phyloP scores from a whole-genome alignment of 2,888 invertebrate species.

The Pterostichus madidus region DNA sequence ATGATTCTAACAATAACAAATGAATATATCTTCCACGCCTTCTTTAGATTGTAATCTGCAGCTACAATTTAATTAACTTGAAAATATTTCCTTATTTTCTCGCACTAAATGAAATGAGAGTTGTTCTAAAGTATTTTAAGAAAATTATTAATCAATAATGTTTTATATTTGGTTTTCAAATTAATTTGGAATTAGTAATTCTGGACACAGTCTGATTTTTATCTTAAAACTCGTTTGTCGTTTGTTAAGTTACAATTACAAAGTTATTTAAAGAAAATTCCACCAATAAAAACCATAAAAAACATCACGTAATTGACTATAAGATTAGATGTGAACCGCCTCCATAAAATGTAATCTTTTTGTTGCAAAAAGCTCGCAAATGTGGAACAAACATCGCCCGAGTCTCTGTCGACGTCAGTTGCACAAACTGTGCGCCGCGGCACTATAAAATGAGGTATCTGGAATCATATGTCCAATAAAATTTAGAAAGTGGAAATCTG shows the following conservation, averaged over 20 bases:
- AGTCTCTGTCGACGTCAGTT: slow-evolving; percentile 19
- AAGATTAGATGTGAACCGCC: slow-evolving; percentile 56
- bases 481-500: slow-evolving; percentile 64
- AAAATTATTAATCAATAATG: no score
- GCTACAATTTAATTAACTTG: slow-evolving; percentile 35
- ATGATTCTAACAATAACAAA: slow-evolving; percentile 33
- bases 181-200: slow-evolving; percentile 46
- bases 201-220: slow-evolving; percentile 29
- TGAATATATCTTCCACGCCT: slow-evolving; percentile 29
- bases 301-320: slow-evolving; percentile 56
- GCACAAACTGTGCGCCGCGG: slow-evolving; percentile 45
- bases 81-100: not conserved
- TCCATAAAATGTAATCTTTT: slow-evolving; percentile 60
- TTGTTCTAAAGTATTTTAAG: no score
- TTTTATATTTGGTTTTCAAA: no score
- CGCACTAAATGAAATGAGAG: no score
- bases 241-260: slow-evolving; percentile 43
- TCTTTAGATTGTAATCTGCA: slow-evolving; percentile 27
- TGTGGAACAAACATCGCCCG: slow-evolving; percentile 48
- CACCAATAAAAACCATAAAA: slow-evolving; percentile 53
- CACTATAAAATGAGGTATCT: slow-evolving; percentile 58
- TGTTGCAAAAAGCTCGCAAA: slow-evolving; percentile 54
- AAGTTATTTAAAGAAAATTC: slow-evolving; percentile 48
- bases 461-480: slow-evolving; percentile 64
- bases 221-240: slow-evolving; percentile 37